phyloP scores from a whole-genome alignment of 2,888 invertebrate genomes.

The Cephus pulcher region DNA sequence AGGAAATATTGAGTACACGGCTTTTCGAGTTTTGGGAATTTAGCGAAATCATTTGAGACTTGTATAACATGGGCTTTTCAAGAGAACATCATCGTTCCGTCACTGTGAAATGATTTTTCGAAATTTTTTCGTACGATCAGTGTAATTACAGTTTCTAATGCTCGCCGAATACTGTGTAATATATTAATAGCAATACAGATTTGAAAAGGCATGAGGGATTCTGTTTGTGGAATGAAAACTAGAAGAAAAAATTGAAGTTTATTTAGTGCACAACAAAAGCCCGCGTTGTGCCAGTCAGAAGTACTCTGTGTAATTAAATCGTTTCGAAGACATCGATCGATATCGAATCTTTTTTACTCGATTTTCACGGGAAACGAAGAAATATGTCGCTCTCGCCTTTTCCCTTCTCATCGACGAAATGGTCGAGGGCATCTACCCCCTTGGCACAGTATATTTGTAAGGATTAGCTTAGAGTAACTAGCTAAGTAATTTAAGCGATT shows the following conservation, averaged over 20 bases:
- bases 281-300: neutral
- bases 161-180: neutral
- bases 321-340: neutral
- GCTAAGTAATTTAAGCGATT: slow-evolving; percentile 25
- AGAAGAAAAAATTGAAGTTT: neutral
- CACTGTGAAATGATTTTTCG: neutral
- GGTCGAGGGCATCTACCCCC: slow-evolving; percentile 27
- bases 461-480: slow-evolving; percentile 36
- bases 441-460: slow-evolving; percentile 41
- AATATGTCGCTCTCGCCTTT: neutral
- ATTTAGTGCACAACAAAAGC: neutral
- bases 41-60: neutral
- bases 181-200: neutral
- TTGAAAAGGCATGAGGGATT: neutral
- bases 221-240: neutral
- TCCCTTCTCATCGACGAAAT: slow-evolving; percentile 22
- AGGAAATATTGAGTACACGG: neutral
- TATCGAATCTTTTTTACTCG: slow-evolving; percentile 36
- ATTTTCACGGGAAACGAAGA: slow-evolving; percentile 9
- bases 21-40: neutral
- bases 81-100: neutral
- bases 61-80: neutral
- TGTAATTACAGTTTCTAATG: neutral
- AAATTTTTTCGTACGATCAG: neutral
- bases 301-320: neutral